phyloP scores from a whole-genome alignment of 2,797 vertebrate species.

The Scleropages formosus region DNA sequence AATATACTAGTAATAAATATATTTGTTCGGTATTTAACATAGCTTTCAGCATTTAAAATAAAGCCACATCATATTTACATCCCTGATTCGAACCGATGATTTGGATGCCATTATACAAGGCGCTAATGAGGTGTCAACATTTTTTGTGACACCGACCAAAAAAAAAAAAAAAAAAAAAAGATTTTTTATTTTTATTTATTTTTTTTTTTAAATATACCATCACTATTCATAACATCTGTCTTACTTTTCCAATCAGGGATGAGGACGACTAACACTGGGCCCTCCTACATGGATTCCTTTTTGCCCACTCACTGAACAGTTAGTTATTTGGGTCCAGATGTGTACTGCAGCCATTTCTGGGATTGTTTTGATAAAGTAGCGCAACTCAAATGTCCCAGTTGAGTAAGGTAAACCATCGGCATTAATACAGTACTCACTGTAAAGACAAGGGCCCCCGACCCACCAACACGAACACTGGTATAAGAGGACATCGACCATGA shows the following conservation, averaged over 20 bases:
- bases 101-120: slow-evolving; percentile 7
- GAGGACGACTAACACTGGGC: not conserved
- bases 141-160: not conserved
- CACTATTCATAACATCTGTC: not conserved
- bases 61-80: slow-evolving; percentile 9
- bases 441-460: slow-evolving; percentile 29
- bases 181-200: too few species aligned
- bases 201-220: not conserved
- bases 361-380: slow-evolving; percentile 3
- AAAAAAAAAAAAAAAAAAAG: not conserved
- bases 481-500: slow-evolving; percentile 18
- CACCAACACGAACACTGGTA: slow-evolving; percentile 27
- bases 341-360: not conserved
- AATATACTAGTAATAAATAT: not conserved
- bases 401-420: slow-evolving; percentile 3
- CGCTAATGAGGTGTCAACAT: not conserved
- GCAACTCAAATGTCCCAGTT: not conserved
- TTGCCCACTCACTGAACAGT: not conserved
- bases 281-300: slow-evolving; percentile 12
- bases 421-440: slow-evolving; percentile 15
- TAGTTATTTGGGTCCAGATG: not conserved
- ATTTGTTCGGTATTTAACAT: not conserved
- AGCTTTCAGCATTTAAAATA: slow-evolving; percentile 4
- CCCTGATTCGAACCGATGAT: not conserved
- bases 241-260: not conserved